Percentiles rank a stretch among this genome's conserved stretches.
These are phyloP conservation scores for Heliconius eleuchia DNA, from an alignment of 1,140 invertebrate species.

Conservation along the genomic window DNA sequence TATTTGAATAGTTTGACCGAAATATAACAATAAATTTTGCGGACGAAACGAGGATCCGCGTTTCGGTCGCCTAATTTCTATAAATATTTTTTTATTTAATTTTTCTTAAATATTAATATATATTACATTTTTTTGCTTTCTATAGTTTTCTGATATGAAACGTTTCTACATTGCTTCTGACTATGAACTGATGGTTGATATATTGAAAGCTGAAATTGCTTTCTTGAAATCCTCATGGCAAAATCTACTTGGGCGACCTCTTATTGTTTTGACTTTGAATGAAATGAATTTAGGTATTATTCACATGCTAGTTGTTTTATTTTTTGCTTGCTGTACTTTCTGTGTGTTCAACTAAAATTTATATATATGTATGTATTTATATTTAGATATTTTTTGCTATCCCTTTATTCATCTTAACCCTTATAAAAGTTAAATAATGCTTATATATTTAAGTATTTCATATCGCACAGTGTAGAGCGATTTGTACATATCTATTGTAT, in stretches of 20 bases:
- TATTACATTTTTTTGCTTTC: slow-evolving; percentile 53
- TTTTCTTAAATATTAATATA: slow-evolving; percentile 1
- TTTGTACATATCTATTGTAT: neutral
- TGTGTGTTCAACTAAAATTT: neutral
- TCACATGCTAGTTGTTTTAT: neutral
- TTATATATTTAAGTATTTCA: neutral
- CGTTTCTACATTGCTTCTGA: slow-evolving; percentile 98
- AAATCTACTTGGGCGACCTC: slow-evolving; percentile 94
- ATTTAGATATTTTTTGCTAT: neutral
- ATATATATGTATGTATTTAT: neutral
- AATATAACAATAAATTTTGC: no score
- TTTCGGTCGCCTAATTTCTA: no score
- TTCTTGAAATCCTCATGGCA: slow-evolving; percentile 98
- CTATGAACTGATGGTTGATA: slow-evolving; percentile 98
- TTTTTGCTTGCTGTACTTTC: neutral
- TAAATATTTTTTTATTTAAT: neutral
- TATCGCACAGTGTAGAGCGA: neutral
- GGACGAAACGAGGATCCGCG: no score
- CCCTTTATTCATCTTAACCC: neutral
- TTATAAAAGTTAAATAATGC: neutral
- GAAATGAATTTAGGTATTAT: slow-evolving; percentile 94
- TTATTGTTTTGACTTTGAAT: slow-evolving; percentile 94
- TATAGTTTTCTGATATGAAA: slow-evolving; percentile 96
- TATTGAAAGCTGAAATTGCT: slow-evolving; percentile 97
- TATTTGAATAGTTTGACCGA: no score